Percentiles rank a stretch among this genome's conserved stretches.
phyloP scores from a whole-genome alignment of 2,113 vertebrate species.

The Macquaria ambigua region DNA sequence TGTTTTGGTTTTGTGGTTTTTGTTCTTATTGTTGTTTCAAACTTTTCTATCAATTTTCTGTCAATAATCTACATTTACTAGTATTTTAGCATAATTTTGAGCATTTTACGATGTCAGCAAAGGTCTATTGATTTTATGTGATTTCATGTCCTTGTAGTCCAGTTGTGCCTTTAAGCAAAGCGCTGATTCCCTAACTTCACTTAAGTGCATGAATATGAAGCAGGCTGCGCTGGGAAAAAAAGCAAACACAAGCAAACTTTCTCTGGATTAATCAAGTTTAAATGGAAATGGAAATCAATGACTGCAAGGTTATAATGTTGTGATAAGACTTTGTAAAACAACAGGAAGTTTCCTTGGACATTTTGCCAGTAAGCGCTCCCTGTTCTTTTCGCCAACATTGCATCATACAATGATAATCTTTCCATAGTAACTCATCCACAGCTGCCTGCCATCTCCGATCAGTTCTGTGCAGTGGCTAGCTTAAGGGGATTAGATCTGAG shows the following conservation, averaged over 20 bases:
- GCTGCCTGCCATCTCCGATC: conserved; percentile 42
- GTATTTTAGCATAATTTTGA: neutral
- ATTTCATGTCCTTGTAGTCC: conserved; percentile 13
- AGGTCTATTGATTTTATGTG: conserved; percentile 16
- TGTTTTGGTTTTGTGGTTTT: neutral
- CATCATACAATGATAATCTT: conserved; percentile 30
- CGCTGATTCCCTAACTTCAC: conserved; percentile 9
- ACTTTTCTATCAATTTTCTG: conserved; percentile 17
- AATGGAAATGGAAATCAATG: conserved; percentile 11
- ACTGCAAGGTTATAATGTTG: neutral
- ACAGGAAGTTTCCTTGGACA: neutral
- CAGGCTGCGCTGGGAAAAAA: neutral
- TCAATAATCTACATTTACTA: neutral
- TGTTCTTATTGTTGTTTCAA: conserved; percentile 22
- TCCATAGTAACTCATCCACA: conserved; percentile 38
- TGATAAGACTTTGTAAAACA: conserved; percentile 21
- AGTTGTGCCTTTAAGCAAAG: conserved; percentile 40
- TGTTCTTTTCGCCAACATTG: conserved; percentile 10
- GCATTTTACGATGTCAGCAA: neutral
- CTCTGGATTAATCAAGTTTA: conserved; percentile 26
- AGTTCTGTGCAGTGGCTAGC: conserved; percentile 41
- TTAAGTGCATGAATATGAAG: conserved; percentile 39
- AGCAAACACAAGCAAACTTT: conserved; percentile 34
- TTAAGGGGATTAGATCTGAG: conserved; percentile 79
- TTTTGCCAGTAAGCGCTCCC: neutral